A percentile compares a stretch with the other conserved stretches of the same genome.
phyloP scores from a whole-genome alignment of 2,888 invertebrate genomes.

The Cataglyphis rosenhaueri region DNA sequence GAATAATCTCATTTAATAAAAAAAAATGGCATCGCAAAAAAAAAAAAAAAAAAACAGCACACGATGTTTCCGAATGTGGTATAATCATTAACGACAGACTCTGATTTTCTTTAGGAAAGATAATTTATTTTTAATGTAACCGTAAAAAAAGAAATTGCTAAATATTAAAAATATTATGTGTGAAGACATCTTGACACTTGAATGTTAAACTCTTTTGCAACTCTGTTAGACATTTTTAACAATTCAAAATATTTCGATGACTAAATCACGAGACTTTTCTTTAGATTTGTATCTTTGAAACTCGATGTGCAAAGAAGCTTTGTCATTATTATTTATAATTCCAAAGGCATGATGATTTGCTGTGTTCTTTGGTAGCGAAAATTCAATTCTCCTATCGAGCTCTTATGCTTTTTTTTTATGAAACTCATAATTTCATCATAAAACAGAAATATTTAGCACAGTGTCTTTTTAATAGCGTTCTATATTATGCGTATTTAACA shows the following conservation, averaged over 20 bases:
- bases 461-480: slow-evolving; percentile 1
- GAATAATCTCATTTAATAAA: background rate
- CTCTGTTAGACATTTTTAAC: background rate
- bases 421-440: background rate
- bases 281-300: background rate
- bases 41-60: background rate
- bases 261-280: background rate
- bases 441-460: slow-evolving; percentile 21
- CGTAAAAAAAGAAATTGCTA: background rate
- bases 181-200: background rate
- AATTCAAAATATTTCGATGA: background rate
- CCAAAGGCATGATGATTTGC: background rate
- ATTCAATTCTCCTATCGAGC: background rate
- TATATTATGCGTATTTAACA: slow-evolving; percentile 13
- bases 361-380: background rate
- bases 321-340: background rate
- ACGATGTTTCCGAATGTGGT: background rate
- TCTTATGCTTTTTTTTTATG: background rate
- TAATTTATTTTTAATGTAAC: background rate
- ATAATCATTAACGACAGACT: background rate
- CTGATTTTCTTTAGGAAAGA: background rate
- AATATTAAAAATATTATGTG: background rate
- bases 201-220: background rate
- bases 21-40: background rate
- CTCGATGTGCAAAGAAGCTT: background rate